Percentiles rank a stretch among this genome's conserved stretches.
Evolutionary conservation across 2,888 invertebrate species (phyloP).

Genomic region (Cheilosia variabilis): DNA sequence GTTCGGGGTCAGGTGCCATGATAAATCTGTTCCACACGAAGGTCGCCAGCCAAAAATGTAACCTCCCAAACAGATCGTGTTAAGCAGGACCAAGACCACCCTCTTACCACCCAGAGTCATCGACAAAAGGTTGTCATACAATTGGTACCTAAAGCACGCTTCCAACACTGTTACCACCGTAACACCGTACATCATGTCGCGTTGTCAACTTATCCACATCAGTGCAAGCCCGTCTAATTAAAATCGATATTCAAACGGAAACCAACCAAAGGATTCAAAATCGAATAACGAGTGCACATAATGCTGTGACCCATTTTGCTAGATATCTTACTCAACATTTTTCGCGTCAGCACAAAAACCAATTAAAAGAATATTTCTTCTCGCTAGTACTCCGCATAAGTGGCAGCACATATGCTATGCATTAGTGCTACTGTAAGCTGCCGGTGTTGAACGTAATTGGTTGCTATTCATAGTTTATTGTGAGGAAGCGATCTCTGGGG

Average conservation of each 20-base stretch:
- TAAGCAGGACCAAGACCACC: too few species aligned
- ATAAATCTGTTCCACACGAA: too few species aligned
- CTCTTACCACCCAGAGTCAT: too few species aligned
- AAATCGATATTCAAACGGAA: neutral
- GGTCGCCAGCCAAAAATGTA: too few species aligned
- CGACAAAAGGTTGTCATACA: too few species aligned
- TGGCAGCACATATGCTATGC: constrained; percentile 35
- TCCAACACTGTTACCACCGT: too few species aligned
- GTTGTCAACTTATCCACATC: neutral
- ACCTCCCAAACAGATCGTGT: too few species aligned
- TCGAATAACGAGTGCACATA: constrained; percentile 1
- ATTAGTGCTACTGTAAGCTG: constrained; percentile 17
- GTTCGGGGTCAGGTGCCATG: too few species aligned
- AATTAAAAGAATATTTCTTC: constrained; percentile 56
- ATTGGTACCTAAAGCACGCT: too few species aligned
- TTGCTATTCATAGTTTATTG: constrained; percentile 67
- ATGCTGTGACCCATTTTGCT: constrained; percentile 13
- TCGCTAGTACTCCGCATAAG: neutral
- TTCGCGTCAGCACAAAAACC: constrained; percentile 38
- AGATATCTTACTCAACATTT: constrained; percentile 4
- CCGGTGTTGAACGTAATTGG: constrained; percentile 61
- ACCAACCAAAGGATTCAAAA: neutral
- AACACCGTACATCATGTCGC: neutral
- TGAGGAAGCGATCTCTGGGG: constrained; percentile 30
- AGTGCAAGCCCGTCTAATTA: neutral